Percentiles rank a stretch among this genome's conserved stretches.
Conservation (phyloP, 2,797 vertebrate genomes). For the Pseudochirops cupreus region DNA sequence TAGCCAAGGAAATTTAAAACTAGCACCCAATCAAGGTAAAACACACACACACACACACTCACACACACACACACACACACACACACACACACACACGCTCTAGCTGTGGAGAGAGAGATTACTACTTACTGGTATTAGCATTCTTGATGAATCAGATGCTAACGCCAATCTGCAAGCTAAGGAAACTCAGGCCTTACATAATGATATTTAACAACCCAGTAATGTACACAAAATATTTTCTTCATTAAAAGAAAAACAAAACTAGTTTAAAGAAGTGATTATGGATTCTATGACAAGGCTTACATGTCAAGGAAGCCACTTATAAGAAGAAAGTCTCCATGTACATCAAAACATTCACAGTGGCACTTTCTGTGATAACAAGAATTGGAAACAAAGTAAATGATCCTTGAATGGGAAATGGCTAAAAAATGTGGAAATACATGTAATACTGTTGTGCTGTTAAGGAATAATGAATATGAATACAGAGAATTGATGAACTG, state of each 20-base stretch:
- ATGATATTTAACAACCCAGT: background rate
- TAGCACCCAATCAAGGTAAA: background rate
- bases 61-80: background rate
- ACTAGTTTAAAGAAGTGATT: background rate
- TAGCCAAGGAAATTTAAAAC: background rate
- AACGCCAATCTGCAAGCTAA: background rate
- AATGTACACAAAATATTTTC: background rate
- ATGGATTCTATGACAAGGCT: background rate
- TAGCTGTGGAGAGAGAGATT: background rate
- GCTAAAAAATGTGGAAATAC: background rate
- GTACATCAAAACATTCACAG: background rate
- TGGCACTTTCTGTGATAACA: background rate
- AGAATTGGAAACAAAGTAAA: background rate
- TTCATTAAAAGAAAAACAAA: background rate
- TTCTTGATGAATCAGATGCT: background rate
- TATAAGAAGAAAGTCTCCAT: background rate
- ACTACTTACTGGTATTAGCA: background rate
- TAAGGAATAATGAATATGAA: background rate
- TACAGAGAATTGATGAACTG: background rate
- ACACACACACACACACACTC: background rate
- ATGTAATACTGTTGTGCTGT: background rate
- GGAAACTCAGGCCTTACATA: background rate
- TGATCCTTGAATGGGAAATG: background rate
- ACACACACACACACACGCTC: background rate
- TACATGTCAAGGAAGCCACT: background rate